Evolutionary conservation across 2,888 invertebrate species (phyloP).

Genomic region (Hypercompe scribonia): DNA sequence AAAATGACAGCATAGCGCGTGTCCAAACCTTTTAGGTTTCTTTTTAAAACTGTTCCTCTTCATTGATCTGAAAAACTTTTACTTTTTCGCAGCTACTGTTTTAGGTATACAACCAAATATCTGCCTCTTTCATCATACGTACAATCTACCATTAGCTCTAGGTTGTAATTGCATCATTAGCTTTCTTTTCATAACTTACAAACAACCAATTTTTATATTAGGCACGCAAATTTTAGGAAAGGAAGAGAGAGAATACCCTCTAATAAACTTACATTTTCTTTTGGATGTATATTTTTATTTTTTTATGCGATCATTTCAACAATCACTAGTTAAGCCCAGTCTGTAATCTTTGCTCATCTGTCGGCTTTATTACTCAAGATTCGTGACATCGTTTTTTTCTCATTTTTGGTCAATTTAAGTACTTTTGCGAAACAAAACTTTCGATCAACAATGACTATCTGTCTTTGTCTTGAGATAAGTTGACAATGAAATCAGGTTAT

Average conservation of each 20-base stretch:
- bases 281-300: not conserved
- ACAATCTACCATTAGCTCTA: not conserved
- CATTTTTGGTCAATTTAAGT: not conserved
- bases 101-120: not conserved
- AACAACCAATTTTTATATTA: not conserved
- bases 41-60: not conserved
- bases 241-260: not conserved
- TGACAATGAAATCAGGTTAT: too few species aligned
- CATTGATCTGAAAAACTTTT: not conserved
- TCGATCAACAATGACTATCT: too few species aligned
- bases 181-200: not conserved
- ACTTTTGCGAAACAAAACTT: not conserved
- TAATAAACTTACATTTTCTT: not conserved
- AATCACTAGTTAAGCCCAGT: not conserved
- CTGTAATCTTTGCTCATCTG: slow-evolving; percentile 4
- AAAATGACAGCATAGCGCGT: not conserved
- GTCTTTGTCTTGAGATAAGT: too few species aligned
- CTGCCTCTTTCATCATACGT: not conserved
- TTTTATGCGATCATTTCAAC: not conserved
- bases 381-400: not conserved
- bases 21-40: not conserved
- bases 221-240: not conserved
- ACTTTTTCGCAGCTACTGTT: not conserved
- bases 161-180: not conserved
- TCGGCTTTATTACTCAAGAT: slow-evolving; percentile 3